phyloP scores from a whole-genome alignment of 2,113 vertebrate genomes.

The Onychostoma macrolepis region DNA sequence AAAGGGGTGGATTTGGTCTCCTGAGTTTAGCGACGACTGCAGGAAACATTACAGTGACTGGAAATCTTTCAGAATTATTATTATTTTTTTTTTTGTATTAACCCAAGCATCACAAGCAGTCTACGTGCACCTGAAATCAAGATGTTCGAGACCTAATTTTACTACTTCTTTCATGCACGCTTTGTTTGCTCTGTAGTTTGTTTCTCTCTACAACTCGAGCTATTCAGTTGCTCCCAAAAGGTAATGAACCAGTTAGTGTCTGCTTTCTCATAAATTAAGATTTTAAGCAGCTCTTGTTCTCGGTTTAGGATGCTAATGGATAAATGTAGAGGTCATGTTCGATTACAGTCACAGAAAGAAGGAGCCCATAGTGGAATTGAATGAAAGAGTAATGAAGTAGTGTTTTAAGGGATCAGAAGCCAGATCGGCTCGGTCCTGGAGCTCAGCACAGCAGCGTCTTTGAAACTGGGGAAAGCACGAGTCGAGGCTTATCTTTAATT shows the following conservation, averaged over 20 bases:
- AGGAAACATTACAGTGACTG: constrained; percentile 14
- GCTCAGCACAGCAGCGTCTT: neutral
- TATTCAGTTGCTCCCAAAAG: constrained; percentile 22
- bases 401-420: constrained; percentile 45
- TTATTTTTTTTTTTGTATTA: neutral
- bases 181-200: neutral
- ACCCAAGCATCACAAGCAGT: neutral
- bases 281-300: constrained; percentile 46
- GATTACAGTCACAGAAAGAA: constrained; percentile 31
- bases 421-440: constrained; percentile 9
- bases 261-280: constrained; percentile 39
- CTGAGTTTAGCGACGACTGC: constrained; percentile 15
- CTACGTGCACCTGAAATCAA: neutral
- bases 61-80: neutral
- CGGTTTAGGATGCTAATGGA: constrained; percentile 44
- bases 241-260: constrained; percentile 37
- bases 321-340: constrained; percentile 47
- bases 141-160: neutral
- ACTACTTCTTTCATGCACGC: neutral
- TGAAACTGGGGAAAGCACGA: constrained; percentile 31
- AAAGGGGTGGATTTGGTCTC: constrained; percentile 26
- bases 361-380: constrained; percentile 30
- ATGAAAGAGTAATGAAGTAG: constrained; percentile 47
- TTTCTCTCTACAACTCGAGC: neutral
- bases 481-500: constrained; percentile 41